These are phyloP conservation scores for Drosophila gunungcola DNA, from an alignment of 1,140 invertebrate genomes.

Conservation along the genomic window DNA sequence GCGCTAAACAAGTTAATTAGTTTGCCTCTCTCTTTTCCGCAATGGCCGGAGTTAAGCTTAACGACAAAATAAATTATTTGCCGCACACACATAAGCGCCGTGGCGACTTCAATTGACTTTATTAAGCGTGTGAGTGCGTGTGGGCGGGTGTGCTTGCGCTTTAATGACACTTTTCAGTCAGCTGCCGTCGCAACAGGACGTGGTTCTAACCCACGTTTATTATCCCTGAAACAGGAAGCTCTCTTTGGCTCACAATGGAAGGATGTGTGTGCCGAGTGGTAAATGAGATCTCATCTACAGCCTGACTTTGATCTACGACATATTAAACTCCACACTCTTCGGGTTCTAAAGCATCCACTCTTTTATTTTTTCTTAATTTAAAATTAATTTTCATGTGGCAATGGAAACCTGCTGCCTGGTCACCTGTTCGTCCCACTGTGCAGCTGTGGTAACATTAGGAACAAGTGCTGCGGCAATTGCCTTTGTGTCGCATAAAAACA, in stretches of 20 bases:
- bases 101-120: constrained; percentile 71
- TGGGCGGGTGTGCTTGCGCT: constrained; percentile 35
- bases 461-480: constrained; percentile 54
- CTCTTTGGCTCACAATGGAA: constrained; percentile 9
- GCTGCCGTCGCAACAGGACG: constrained; percentile 12
- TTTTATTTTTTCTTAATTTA: constrained; percentile 14
- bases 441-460: constrained; percentile 46
- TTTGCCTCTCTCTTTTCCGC: constrained; percentile 63
- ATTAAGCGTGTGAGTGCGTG: constrained; percentile 49
- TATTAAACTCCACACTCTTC: constrained; percentile 25
- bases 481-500: constrained; percentile 66
- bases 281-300: constrained; percentile 22
- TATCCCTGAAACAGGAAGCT: constrained; percentile 32
- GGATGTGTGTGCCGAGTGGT: constrained; percentile 12
- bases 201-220: constrained; percentile 54
- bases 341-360: not conserved
- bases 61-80: constrained; percentile 84
- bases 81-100: constrained; percentile 42
- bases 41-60: constrained; percentile 68
- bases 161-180: constrained; percentile 70
- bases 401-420: constrained; percentile 1
- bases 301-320: constrained; percentile 42
- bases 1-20: constrained; percentile 82
- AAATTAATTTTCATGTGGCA: constrained; percentile 27
- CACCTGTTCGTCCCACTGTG: constrained; percentile 39